Percentiles rank a stretch among this genome's conserved stretches.
Evolutionary conservation across 2,797 vertebrate genomes (phyloP).

Genomic region (Acanthis flammea): DNA sequence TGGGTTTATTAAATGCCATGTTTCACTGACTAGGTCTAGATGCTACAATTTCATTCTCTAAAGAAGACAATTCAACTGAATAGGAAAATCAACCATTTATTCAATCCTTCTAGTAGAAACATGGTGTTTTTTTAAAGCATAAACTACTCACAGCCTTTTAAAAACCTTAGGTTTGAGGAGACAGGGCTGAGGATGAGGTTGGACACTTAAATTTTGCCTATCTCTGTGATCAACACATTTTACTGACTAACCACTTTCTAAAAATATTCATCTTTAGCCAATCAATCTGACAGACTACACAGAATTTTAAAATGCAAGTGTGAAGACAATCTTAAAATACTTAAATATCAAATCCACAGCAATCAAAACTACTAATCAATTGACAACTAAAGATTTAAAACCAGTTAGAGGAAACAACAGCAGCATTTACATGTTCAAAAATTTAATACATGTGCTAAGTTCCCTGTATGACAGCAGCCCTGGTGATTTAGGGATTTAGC

Average conservation of each 20-base stretch:
- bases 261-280: neutral
- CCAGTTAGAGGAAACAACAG: neutral
- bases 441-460: neutral
- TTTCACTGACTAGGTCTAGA: neutral
- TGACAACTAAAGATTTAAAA: neutral
- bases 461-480: neutral
- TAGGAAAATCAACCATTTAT: neutral
- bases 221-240: neutral
- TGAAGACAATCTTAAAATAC: neutral
- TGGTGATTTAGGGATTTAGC: neutral
- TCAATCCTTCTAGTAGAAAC: neutral
- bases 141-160: neutral
- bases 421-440: neutral
- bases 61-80: neutral
- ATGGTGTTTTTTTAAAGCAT: neutral
- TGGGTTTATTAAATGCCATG: neutral
- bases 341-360: neutral
- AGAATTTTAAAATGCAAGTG: neutral
- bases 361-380: neutral
- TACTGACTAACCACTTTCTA: neutral
- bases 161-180: neutral
- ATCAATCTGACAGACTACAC: neutral
- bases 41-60: neutral
- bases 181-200: neutral
- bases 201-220: neutral